Percentiles rank a stretch among this genome's conserved stretches.
Evolutionary conservation across 2,888 invertebrate species (phyloP).

Genomic region (Diploptera punctata): DNA sequence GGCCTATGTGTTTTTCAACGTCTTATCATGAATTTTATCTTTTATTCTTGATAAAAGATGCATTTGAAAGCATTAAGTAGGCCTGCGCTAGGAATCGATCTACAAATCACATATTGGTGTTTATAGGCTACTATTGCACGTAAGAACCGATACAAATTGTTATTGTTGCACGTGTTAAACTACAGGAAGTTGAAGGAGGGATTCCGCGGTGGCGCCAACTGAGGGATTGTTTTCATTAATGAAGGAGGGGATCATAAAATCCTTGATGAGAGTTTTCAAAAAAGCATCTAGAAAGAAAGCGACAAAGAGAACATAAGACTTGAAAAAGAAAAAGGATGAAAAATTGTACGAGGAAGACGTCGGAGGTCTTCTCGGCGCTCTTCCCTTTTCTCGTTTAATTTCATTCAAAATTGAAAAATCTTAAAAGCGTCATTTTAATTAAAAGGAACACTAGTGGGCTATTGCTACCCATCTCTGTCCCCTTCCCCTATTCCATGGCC

Average conservation of each 20-base stretch:
- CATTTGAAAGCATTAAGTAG: no score
- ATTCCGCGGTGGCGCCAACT: conserved; percentile 22
- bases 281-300: conserved; percentile 32
- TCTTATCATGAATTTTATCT: no score
- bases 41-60: no score
- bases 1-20: no score
- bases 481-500: neutral
- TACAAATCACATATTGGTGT: no score
- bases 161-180: conserved; percentile 35
- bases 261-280: conserved; percentile 37
- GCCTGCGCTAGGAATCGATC: no score
- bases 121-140: neutral
- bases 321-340: conserved; percentile 14
- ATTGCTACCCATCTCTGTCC: conserved; percentile 4
- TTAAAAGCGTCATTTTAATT: conserved; percentile 45
- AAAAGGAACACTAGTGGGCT: conserved; percentile 41
- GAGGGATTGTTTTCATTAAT: conserved; percentile 41
- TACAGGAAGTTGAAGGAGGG: conserved; percentile 17
- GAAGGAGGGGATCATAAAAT: conserved; percentile 29
- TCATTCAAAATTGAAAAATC: conserved; percentile 46
- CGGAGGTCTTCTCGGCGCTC: neutral
- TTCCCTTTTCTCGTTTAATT: conserved; percentile 41
- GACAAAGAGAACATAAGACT: conserved; percentile 21
- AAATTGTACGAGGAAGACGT: conserved; percentile 6
- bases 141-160: conserved; percentile 23